These are phyloP conservation scores for Monopterus albus DNA, from an alignment of 2,113 vertebrate species.

Conservation along the genomic window DNA sequence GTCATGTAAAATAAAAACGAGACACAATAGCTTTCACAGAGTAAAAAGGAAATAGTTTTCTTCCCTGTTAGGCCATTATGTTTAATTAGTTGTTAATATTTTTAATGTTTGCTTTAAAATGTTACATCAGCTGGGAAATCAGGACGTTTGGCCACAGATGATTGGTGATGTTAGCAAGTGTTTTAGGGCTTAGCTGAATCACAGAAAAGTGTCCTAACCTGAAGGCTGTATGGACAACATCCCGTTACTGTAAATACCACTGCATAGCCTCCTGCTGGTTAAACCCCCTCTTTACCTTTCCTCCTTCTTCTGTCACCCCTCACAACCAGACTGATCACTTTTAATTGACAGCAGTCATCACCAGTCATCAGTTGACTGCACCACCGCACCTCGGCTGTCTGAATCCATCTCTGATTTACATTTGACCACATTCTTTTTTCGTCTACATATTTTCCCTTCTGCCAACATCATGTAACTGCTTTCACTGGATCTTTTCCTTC, in stretches of 20 bases:
- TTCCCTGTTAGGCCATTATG: background rate
- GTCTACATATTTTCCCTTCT: conserved; percentile 20
- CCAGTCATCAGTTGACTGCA: conserved; percentile 68
- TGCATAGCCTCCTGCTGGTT: conserved; percentile 33
- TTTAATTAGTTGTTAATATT: background rate
- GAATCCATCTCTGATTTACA: conserved; percentile 53
- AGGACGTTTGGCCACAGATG: conserved; percentile 28
- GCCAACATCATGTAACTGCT: conserved; percentile 20
- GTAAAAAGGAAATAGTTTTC: background rate
- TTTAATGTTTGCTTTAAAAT: background rate
- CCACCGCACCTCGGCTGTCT: conserved; percentile 53
- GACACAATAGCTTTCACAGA: background rate
- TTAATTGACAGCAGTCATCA: conserved; percentile 70
- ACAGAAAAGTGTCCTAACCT: conserved; percentile 27
- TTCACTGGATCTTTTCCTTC: background rate
- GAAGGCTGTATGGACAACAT: conserved; percentile 31
- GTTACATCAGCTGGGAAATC: conserved; percentile 20
- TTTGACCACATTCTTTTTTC: conserved; percentile 44
- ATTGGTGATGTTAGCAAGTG: conserved; percentile 11
- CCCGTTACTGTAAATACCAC: conserved; percentile 37
- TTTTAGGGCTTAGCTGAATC: conserved; percentile 31
- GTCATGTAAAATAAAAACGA: background rate
- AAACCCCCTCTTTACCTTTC: conserved; percentile 36
- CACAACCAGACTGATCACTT: conserved; percentile 67
- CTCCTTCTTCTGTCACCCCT: conserved; percentile 38